Conservation (phyloP, 2,113 vertebrate genomes). For the Aix galericulata region DNA sequence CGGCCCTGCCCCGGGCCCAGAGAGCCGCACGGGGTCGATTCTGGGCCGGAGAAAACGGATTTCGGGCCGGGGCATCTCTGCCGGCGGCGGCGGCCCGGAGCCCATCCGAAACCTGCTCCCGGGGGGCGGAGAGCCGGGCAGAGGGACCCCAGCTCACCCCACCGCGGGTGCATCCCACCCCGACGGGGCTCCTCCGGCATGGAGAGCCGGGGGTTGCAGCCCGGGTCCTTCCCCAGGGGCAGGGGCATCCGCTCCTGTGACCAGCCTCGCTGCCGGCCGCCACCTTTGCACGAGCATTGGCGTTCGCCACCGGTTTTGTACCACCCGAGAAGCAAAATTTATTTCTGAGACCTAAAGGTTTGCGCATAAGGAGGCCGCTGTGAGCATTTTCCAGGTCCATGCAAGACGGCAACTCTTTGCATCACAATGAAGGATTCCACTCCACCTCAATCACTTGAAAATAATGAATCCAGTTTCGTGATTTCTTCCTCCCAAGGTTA, state of each 20-base stretch:
- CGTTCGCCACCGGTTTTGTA: background rate
- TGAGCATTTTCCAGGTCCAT: accelerated
- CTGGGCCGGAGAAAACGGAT: no score
- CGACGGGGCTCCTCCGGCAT: background rate
- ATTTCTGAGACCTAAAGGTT: background rate
- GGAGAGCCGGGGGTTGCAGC: accelerated
- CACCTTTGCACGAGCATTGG: background rate
- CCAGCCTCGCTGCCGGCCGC: accelerated
- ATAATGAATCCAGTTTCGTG: slow-evolving; percentile 40
- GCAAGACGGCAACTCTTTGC: background rate
- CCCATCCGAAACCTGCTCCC: no score
- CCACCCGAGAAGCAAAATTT: background rate
- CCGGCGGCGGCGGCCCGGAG: no score
- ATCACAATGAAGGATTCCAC: slow-evolving; percentile 1
- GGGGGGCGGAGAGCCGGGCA: no score
- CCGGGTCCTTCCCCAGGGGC: accelerated
- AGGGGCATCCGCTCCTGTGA: background rate
- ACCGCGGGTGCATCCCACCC: no score
- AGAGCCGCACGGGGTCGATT: no score
- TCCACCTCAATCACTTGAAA: slow-evolving; percentile 41
- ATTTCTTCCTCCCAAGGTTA: slow-evolving; percentile 57
- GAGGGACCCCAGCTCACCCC: no score
- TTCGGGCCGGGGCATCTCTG: no score
- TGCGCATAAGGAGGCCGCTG: background rate
- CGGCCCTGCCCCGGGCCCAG: no score